phyloP scores from a whole-genome alignment of 2,113 vertebrate genomes.

The Poecile atricapillus region DNA sequence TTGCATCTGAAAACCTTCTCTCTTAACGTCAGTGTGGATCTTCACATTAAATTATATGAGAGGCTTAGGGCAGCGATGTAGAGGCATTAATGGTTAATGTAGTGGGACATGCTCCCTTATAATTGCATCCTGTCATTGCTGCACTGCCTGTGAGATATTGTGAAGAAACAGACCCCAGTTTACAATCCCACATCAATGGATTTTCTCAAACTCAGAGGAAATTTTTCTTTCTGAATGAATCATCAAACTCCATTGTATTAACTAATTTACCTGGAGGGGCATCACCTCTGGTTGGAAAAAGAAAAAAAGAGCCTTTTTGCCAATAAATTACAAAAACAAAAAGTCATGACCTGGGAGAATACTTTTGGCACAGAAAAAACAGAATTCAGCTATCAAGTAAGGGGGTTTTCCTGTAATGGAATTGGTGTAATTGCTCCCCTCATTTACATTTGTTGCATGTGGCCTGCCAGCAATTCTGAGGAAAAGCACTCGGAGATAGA shows the following conservation, averaged over 20 bases:
- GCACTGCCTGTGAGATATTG: not conserved
- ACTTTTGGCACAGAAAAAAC: not conserved
- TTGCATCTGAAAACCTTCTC: slow-evolving; percentile 49
- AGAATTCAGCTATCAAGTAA: not conserved
- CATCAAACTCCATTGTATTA: not conserved
- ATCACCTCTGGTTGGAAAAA: not conserved
- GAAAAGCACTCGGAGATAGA: not conserved
- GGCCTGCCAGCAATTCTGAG: not conserved
- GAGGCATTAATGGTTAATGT: slow-evolving; percentile 20
- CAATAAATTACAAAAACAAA: not conserved
- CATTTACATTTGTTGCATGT: not conserved
- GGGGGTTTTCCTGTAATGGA: not conserved
- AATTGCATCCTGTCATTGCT: slow-evolving; percentile 31
- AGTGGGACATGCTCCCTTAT: not conserved
- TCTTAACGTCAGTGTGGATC: not conserved
- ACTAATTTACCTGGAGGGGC: not conserved
- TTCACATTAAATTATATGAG: not conserved
- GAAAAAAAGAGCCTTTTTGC: not conserved
- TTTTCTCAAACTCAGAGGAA: not conserved
- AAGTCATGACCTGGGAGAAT: not conserved
- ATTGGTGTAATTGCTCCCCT: not conserved
- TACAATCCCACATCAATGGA: not conserved
- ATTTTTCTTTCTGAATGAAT: not conserved
- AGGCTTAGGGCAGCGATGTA: not conserved
- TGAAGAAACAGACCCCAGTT: not conserved